Evolutionary conservation across 2,113 vertebrate species (phyloP), one percentile per base, ranked within the genome.

Genomic region (Melanerpes formicivorus): DNA sequence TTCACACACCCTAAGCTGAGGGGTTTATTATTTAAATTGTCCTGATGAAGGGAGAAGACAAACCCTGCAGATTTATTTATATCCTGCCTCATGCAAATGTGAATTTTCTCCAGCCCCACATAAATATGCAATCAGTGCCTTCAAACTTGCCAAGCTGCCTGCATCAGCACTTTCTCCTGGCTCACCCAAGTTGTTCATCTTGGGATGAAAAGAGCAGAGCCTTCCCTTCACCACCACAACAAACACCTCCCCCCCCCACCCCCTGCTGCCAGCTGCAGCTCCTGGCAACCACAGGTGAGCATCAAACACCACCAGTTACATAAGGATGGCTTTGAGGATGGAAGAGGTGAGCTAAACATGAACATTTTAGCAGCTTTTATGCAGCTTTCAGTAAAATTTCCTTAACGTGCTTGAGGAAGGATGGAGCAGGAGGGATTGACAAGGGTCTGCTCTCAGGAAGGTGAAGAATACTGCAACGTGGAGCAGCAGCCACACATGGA

Each of bases 91-190:
- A 92, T 92, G 86, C 71, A 92, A 90, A 93, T 95, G 40, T 29
- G 29, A 86, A 84, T 44, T 54, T 60, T 93, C 29, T 87, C 70
- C 70, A 84, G 25, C 63, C 90, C 78, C 84, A 63, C 40, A 95
- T 96, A 95, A 93, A 96, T 93, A 94, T 94, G 86, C 90, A 93
- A 65, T 82, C 46, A 23, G 66, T 88, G 93, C 64, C 86, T 73
- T 73, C 58, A 88, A 93, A 90, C 83, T 90, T 90, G 76, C 54
- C 81, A 81, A 84, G 60, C 46, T 84, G 76, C 48, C 80, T 93
- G 69, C 76, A 88, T 96, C 95, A 96, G 95, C 95, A 93, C 26
- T 94, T 94, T 92, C 59, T 88, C 55, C 34, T 56, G 66, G 90
- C 87, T 90, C 87, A 63, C 66, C 76, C 80, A 89, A 81, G 70